phyloP scores from a whole-genome alignment of 2,797 vertebrate genomes.

The Liparis tanakae region DNA sequence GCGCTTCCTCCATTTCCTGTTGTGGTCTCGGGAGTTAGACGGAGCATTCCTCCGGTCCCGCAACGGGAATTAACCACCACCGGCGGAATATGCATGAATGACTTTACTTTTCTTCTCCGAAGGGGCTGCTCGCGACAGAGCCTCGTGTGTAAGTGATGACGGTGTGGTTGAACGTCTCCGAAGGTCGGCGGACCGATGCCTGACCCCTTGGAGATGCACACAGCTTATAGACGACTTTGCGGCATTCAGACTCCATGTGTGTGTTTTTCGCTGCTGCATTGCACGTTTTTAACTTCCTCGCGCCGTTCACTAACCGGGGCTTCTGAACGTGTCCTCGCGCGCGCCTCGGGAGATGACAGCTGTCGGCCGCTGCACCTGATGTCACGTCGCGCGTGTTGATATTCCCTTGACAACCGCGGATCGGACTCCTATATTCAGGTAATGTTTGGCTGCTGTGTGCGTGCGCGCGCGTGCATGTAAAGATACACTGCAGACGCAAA shows the following conservation, averaged over 20 bases:
- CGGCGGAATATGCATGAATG: constrained; percentile 34
- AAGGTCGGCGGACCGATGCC: not conserved
- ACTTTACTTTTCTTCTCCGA: not conserved
- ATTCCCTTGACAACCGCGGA: constrained; percentile 73
- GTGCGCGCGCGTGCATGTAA: not conserved
- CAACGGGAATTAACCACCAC: constrained; percentile 54
- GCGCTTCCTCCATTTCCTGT: constrained; percentile 79
- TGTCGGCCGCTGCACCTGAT: constrained; percentile 66
- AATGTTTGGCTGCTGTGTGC: constrained; percentile 6
- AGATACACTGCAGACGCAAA: constrained; percentile 5
- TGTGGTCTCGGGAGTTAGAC: constrained; percentile 59
- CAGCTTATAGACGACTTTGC: constrained; percentile 70
- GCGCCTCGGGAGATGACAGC: constrained; percentile 40
- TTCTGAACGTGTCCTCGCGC: constrained; percentile 30
- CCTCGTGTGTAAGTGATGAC: constrained; percentile 55
- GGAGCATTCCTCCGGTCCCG: constrained; percentile 52
- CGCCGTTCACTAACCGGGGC: constrained; percentile 8
- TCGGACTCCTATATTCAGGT: constrained; percentile 71
- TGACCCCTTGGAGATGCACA: constrained; percentile 47
- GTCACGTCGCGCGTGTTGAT: constrained; percentile 64
- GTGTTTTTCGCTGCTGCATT: constrained; percentile 5
- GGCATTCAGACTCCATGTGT: constrained; percentile 35
- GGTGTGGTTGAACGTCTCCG: not conserved
- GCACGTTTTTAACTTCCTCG: not conserved
- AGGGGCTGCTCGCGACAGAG: constrained; percentile 37